Base-by-base conservation (phyloP, 2,113 vertebrate genomes). In the Pyxicephalus adspersus region DNA sequence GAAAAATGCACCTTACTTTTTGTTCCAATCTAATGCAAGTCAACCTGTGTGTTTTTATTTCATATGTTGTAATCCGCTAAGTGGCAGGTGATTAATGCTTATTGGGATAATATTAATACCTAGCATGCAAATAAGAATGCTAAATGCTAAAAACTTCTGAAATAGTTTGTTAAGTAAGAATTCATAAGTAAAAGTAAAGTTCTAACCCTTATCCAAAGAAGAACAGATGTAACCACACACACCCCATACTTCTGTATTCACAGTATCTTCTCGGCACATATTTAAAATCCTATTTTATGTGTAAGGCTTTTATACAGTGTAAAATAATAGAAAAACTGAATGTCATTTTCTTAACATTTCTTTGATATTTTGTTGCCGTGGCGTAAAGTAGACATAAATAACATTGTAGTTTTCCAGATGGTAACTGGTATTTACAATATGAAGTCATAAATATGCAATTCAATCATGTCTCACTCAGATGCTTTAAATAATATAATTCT, bases 391-490 rank as follows among this genome's bases (percentile, higher is more conserved):
- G 70, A 73, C 70, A 57, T 73, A 73, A 73, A 73, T 73, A 73
- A 58, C 70, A 73, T 73, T 73, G 70, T 73, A 57, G 70, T 73
- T 73, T 73, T 58, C 70, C 70, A 73, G 70, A 73, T 73, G 70
- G 70, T 73, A 73, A 54, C 52, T 73, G 70, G 52, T 73, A 73
- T 73, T 73, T 73, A 73, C 70, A 73, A 73, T 73, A 58, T 58
- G 28, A 58, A 73, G 22, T 73, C 70, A 73, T 73, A 73, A 73
- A 73, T 73, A 73, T 73, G 52, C 70, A 73, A 73, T 73, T 73
- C 70, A 73, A 52, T 73, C 52, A 73, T 73, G 70, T 57, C 52
- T 73, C 70, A 73, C 70, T 57, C 70, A 31, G 70, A 73, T 22
- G 26, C 54, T 20, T 31, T 28, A 52, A 73, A 73, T 58, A 73